These are phyloP conservation scores for Crypturellus undulatus DNA, from an alignment of 2,113 vertebrate species.

Conservation along the genomic window DNA sequence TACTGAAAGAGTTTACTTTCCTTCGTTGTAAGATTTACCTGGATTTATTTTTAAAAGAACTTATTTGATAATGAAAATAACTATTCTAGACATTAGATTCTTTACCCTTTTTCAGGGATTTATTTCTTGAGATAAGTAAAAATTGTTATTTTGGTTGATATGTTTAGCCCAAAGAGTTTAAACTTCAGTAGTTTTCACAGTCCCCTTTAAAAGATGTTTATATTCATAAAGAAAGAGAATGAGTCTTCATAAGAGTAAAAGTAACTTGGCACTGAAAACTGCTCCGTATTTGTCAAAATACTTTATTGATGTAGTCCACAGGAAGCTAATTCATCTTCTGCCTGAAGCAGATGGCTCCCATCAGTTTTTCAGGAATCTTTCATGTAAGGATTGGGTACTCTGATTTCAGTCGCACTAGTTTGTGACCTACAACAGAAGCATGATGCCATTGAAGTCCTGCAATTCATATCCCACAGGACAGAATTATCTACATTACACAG, in stretches of 20 bases:
- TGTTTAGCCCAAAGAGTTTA: not conserved
- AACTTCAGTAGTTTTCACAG: not conserved
- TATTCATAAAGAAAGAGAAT: not conserved
- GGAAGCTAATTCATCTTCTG: not conserved
- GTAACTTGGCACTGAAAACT: not conserved
- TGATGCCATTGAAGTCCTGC: not conserved
- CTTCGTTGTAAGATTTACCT: not conserved
- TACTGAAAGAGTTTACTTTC: not conserved
- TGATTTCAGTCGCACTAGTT: not conserved
- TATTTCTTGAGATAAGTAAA: not conserved
- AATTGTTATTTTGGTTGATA: fast-evolving
- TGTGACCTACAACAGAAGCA: not conserved
- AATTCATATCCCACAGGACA: not conserved
- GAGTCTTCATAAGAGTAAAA: not conserved
- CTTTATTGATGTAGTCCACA: not conserved
- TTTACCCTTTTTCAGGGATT: not conserved
- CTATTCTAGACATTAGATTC: not conserved
- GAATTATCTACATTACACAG: not conserved
- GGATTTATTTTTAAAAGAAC: not conserved
- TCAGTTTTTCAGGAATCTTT: not conserved
- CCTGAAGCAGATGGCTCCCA: not conserved
- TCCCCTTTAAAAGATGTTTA: not conserved
- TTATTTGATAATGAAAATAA: too few species aligned
- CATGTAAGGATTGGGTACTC: not conserved
- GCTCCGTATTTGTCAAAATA: not conserved